Evolutionary conservation across 2,797 vertebrate genomes (phyloP), one percentile per base, ranked within the genome.

Genomic region (Chelon auratus): DNA sequence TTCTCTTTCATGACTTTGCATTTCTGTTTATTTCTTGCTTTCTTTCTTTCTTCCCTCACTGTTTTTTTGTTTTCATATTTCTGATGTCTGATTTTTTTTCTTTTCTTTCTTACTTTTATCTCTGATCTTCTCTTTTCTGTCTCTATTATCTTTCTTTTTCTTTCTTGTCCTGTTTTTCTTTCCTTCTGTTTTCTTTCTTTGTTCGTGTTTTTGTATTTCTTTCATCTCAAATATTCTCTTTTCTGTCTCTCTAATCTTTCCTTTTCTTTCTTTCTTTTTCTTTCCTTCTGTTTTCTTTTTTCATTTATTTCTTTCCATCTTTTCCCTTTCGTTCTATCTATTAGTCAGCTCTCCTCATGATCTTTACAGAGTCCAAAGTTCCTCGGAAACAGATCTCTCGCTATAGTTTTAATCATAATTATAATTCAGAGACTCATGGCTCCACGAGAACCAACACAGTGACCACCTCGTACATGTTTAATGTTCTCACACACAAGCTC

Each of bases 401-500:
- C 3, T 15, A 15, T 30, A 30, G 6, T 30, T 30, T 30, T 30
- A 30, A 30, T 30, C 30, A 4, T 30, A 30, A 0, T 62, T 37
- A 33, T 62, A 55, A 71, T 56, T 54, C 52, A 30, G 22, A 15
- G 26, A 43, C 59, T 48, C 22, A 8, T 15, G 54, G 5, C 45
- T 24, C 4, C 36, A 22, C 6, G 4, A 57, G 12, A 55, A 26
- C 12, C 15, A 15, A 36, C 5, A 20, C 9, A 51, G 11, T 5
- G 1, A n/a, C 37, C 53, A 13, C 7, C 40, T 60, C n/a, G 20
- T 11, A 22, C 11, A 6, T 17, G 8, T 47, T 17, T 14, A 14
- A 42, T 4, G 3, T 30, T 17, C 33, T 37, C 65, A 62, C 72
- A 77, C 56, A 74, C 68, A 51, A 40, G 61, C 45, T 40, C 26